phyloP scores from a whole-genome alignment of 2,888 invertebrate genomes.

The Cyaniris semiargus region DNA sequence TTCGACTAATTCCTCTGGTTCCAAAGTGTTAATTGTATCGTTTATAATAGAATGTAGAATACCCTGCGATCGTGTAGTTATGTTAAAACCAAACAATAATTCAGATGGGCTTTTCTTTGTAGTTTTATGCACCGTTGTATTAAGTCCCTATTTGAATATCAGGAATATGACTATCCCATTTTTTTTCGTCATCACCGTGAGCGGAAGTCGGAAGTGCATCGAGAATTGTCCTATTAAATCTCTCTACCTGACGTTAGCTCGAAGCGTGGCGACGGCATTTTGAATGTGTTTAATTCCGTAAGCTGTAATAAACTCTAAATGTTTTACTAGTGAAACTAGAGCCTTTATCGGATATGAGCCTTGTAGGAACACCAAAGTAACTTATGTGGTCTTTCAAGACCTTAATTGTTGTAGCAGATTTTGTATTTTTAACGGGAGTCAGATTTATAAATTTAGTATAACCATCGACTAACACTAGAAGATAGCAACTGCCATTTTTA shows the following conservation, averaged over 20 bases:
- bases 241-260: slow-evolving; percentile 32
- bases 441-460: slow-evolving; percentile 20
- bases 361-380: slow-evolving; percentile 39
- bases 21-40: slow-evolving; percentile 30
- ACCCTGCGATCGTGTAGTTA: slow-evolving; percentile 26
- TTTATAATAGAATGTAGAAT: slow-evolving; percentile 31
- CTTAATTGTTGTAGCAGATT: slow-evolving; percentile 36
- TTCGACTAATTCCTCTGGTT: slow-evolving; percentile 21
- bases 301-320: slow-evolving; percentile 36
- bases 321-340: slow-evolving; percentile 39
- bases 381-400: slow-evolving; percentile 40
- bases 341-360: slow-evolving; percentile 42
- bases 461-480: slow-evolving; percentile 40
- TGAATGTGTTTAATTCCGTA: slow-evolving; percentile 38
- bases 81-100: slow-evolving; percentile 38
- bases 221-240: slow-evolving; percentile 42
- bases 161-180: slow-evolving; percentile 35
- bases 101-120: slow-evolving; percentile 37
- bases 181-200: slow-evolving; percentile 34
- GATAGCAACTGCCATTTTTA: slow-evolving; percentile 39
- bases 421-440: slow-evolving; percentile 21
- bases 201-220: slow-evolving; percentile 34
- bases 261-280: slow-evolving; percentile 42
- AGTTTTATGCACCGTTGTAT: slow-evolving; percentile 36
- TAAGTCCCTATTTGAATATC: slow-evolving; percentile 39